phyloP scores from a whole-genome alignment of 2,113 vertebrate species.

The Hyaena hyaena region DNA sequence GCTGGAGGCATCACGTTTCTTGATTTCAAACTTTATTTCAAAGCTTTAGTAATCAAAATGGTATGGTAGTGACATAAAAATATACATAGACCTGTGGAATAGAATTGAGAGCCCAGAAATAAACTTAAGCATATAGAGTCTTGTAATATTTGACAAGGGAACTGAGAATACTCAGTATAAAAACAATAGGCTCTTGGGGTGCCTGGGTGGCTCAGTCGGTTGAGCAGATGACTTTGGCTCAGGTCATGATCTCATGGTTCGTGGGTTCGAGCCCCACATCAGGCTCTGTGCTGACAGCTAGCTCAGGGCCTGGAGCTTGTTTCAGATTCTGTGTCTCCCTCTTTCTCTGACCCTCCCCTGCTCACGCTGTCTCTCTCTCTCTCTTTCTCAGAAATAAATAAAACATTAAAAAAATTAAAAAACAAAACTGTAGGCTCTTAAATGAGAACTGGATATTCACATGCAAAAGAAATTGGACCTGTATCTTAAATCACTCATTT shows the following conservation, averaged over 20 bases:
- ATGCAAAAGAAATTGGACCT: neutral
- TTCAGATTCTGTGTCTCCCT: too few species aligned
- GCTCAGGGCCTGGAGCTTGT: too few species aligned
- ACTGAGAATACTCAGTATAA: neutral
- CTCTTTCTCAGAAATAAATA: too few species aligned
- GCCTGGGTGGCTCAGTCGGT: too few species aligned
- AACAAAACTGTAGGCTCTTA: neutral
- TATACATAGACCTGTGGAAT: neutral
- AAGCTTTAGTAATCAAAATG: neutral
- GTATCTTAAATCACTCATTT: neutral
- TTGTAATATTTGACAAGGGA: neutral
- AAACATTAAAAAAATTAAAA: too few species aligned
- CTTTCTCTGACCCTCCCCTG: too few species aligned
- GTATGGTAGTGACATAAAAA: neutral
- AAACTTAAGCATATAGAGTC: neutral
- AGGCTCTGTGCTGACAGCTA: too few species aligned
- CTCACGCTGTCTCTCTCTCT: too few species aligned
- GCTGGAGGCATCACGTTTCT: neutral
- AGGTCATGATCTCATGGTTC: too few species aligned
- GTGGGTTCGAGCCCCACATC: too few species aligned
- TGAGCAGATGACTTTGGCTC: too few species aligned
- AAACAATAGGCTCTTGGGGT: neutral
- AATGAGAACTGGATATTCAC: neutral
- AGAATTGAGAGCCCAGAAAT: neutral
- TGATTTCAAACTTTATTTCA: neutral